A percentile compares a stretch with the other conserved stretches of the same genome.
These are phyloP conservation scores for Chionomys nivalis DNA, from an alignment of 2,113 vertebrate species.

Conservation along the genomic window DNA sequence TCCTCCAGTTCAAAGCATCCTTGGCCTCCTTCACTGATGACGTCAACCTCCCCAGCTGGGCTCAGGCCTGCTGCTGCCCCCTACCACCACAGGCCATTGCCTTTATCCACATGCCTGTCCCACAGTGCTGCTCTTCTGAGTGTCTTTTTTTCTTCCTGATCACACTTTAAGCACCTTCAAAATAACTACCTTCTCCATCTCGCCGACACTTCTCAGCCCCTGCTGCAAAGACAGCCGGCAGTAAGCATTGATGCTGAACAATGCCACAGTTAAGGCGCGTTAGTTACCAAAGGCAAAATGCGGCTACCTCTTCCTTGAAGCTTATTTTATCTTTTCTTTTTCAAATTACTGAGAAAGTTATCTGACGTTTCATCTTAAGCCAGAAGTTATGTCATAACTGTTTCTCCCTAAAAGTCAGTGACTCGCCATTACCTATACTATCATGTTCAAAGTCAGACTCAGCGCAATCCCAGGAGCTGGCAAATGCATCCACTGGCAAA, in stretches of 20 bases:
- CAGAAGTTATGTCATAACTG: neutral
- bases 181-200: rapidly evolving
- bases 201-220: rapidly evolving
- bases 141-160: neutral
- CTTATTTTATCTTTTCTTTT: neutral
- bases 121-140: rapidly evolving
- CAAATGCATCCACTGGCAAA: neutral
- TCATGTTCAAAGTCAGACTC: neutral
- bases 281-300: neutral
- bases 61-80: rapidly evolving
- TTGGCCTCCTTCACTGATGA: rapidly evolving
- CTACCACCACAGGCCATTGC: rapidly evolving
- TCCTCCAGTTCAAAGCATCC: neutral
- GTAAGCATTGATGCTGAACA: rapidly evolving
- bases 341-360: neutral
- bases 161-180: rapidly evolving
- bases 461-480: neutral
- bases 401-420: neutral
- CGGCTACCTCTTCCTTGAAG: neutral
- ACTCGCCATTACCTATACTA: neutral
- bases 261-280: neutral
- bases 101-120: too few species aligned
- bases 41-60: rapidly evolving
- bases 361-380: neutral
- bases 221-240: rapidly evolving